Percentiles rank a stretch among this genome's conserved stretches.
Evolutionary conservation across 2,797 vertebrate species (phyloP).

Genomic region (Phataginus tetradactyla): DNA sequence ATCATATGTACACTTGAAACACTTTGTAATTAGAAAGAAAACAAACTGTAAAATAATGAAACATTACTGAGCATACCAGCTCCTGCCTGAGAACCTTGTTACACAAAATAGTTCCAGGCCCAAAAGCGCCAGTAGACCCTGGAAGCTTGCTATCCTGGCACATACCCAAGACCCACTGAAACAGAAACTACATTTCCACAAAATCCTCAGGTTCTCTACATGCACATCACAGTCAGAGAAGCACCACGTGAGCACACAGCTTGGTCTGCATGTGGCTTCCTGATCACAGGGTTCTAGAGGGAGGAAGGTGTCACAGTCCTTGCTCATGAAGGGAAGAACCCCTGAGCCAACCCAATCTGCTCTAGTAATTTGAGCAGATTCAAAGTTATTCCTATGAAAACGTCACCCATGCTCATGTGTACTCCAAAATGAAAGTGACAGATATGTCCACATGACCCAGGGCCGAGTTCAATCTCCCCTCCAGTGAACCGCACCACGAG

Average conservation of each 20-base stretch:
- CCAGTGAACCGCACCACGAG: rapidly evolving
- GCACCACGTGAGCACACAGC: rapidly evolving
- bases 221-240: neutral
- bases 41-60: neutral
- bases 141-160: neutral
- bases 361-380: neutral
- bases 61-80: neutral
- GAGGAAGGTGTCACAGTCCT: neutral
- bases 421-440: neutral
- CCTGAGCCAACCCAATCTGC: neutral
- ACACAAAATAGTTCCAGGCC: no score
- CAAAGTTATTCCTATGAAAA: neutral
- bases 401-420: neutral
- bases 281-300: neutral
- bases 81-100: neutral
- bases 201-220: rapidly evolving
- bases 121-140: no score
- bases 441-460: rapidly evolving
- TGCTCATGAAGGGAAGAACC: neutral
- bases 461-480: neutral
- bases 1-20: neutral
- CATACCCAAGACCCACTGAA: rapidly evolving
- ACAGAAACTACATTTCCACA: neutral
- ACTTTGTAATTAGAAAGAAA: neutral
- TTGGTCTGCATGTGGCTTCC: neutral